A percentile compares a stretch with the other conserved stretches of the same genome.
phyloP scores from a whole-genome alignment of 2,888 invertebrate species.

The Nephrotoma flavescens region DNA sequence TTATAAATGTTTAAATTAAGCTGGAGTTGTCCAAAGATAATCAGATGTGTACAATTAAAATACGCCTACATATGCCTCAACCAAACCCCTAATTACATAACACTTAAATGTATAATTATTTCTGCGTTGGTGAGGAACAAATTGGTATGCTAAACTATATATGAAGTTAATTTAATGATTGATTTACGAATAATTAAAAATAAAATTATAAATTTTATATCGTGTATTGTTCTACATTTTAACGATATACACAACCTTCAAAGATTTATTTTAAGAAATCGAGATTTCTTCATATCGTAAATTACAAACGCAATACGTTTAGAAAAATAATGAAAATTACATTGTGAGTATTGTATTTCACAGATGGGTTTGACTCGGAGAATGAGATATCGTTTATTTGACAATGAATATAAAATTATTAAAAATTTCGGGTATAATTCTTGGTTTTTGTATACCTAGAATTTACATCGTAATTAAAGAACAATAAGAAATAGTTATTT shows the following conservation, averaged over 20 bases:
- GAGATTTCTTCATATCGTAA: not conserved
- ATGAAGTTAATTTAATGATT: not conserved
- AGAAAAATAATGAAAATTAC: not conserved
- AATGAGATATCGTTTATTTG: not conserved
- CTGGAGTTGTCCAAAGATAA: not conserved
- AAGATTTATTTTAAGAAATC: not conserved
- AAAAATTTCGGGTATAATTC: not conserved
- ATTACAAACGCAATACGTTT: not conserved
- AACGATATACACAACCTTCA: not conserved
- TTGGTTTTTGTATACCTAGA: too few relatives aligned
- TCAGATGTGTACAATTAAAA: not conserved
- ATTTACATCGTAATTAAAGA: too few relatives aligned
- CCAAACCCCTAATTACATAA: not conserved
- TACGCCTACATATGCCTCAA: not conserved
- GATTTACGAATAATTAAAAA: not conserved
- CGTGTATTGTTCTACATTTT: not conserved
- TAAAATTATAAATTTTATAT: not conserved
- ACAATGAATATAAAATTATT: not conserved
- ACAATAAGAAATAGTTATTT: too few relatives aligned
- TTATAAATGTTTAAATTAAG: not conserved
- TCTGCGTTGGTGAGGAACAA: not conserved
- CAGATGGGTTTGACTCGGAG: not conserved
- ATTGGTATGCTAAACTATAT: not conserved
- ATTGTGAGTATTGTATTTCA: not conserved
- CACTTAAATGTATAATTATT: not conserved